Base-by-base conservation (phyloP, 2,888 invertebrate genomes). In the Eledone cirrhosa region DNA sequence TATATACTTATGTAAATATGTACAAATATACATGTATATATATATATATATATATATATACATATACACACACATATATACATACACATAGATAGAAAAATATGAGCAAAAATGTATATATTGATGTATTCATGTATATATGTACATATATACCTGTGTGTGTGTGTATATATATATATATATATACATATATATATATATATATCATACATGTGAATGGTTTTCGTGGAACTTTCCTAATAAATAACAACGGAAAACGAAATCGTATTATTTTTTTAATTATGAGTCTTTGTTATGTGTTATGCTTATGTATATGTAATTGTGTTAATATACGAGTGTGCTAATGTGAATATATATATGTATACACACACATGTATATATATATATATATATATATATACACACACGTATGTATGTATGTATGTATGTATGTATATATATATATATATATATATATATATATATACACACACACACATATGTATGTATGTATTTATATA, bases 31-130 rank as follows among this genome's bases (percentile, higher is more conserved):
- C 29, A n/a, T n/a, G n/a, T n/a, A n/a, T 65, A 65, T 65, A 65
- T n/a, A 65, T 65, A 65, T 3, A 65, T 65, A 65, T n/a, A 65
- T 65, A 65, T 7, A 65, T 65, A 65, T n/a, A 65, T 65, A n/a
- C 29, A 65, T 65, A 65, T n/a, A 65, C n/a, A 65, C 29, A n/a
- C n/a, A 65, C 29, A 7, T 65, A 65, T n/a, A 65, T 65, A 65
- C n/a, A 65, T 65, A 65, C 33, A 33, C 33, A 33, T 33, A 33
- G 8, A 33, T 33, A 33, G 8, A 33, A 33, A 33, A 33, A 33
- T 33, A 33, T 33, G 8, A 5, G 33, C 33, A 8, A 5, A 8
- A 3, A 33, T 33, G 33, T 33, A 33, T 33, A 33, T 33, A 33
- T 33, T 33, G 8, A 33, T 33, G 8, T 33, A 33, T 33, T 33